Base-by-base conservation (phyloP, 1,140 invertebrate species). In the Goniozus legneri region DNA sequence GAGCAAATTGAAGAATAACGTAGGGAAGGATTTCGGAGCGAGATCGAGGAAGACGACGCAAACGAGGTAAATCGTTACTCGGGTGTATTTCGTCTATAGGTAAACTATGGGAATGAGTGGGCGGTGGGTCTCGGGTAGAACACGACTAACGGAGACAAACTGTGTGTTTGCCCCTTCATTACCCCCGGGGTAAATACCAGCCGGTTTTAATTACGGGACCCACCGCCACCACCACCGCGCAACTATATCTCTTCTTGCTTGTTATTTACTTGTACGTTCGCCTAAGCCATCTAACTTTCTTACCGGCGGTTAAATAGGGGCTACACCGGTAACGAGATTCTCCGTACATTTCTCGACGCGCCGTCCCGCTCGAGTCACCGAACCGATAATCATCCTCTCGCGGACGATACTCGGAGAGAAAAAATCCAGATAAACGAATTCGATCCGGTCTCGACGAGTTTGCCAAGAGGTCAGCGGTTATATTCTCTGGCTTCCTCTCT, bases 131-230 rank as follows among this genome's bases (percentile, higher is more conserved):
- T n/a, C n/a, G 2, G 39, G 12, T 30, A 43, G 51, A 50, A n/a
- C 64, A 65, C 65, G 51, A 59, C 60, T 64, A 70, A 73, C 64
- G 62, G 65, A 69, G 68, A 71, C 69, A 73, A 71, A 75, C 67
- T 65, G 68, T 66, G 61, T 67, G 67, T 70, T 71, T 70, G 62
- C 62, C 63, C 65, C 68, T 72, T 73, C 69, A 73, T 75, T 73
- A 72, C 65, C 62, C 59, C 51, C 62, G 58, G n/a, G 57, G 67
- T 73, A 73, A 73, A 71, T 70, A 73, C 58, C 60, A 63, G 67
- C 60, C 51, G 66, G 67, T 75, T 75, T 75, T 73, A 75, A 75
- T 75, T 73, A 75, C 65, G 62, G 55, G n/a, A n/a, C n/a, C n/a
- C n/a, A n/a, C n/a, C n/a, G n/a, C n/a, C n/a, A n/a, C 49, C 55